Base-by-base conservation (phyloP, 2,113 vertebrate species). In the Sebastes schlegelii region DNA sequence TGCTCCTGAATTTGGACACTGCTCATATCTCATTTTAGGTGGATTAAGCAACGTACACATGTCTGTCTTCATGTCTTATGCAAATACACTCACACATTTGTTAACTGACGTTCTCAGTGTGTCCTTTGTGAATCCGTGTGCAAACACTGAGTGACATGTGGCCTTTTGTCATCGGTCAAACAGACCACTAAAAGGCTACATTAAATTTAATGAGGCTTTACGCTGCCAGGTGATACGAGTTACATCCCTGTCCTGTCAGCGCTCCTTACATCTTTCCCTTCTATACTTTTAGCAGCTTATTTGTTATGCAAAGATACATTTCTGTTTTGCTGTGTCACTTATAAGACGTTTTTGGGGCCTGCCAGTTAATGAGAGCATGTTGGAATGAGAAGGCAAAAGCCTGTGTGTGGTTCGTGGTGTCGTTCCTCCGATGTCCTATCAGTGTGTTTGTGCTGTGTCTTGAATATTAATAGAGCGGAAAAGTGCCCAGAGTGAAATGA, bases 101-200 rank as follows among this genome's bases (percentile, higher is more conserved):
- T 65, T 34, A 40, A 23, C n/a, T 3, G 63, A 85, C 74, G 16
- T 77, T 21, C 54, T 55, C 63, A 6, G 49, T 68, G 60, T 74
- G 80, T 79, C 78, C 83, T 82, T 79, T 62, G 70, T 55, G 75
- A 66, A 60, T 86, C 55, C 12, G 23, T 82, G 75, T 74, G 79
- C 75, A 88, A 89, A 90, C 87, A 78, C 60, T 62, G 86, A 85
- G 42, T 83, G 88, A 86, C 84, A 79, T 26, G 77, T 90, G 90
- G 86, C 90, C 88, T 87, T 89, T 88, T 81, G 86, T 90, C 90
- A 76, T 82, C 77, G 52, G 79, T 87, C 89, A 88, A 89, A 87
- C 80, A 49, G 86, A 66, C 57, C 82, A 78, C 76, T 87, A 86
- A 90, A 91, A 87, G 72, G 82, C 85, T 45, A 14, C 86, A 78